Conservation (phyloP, 1,140 invertebrate genomes). For the Diuraphis noxia region DNA sequence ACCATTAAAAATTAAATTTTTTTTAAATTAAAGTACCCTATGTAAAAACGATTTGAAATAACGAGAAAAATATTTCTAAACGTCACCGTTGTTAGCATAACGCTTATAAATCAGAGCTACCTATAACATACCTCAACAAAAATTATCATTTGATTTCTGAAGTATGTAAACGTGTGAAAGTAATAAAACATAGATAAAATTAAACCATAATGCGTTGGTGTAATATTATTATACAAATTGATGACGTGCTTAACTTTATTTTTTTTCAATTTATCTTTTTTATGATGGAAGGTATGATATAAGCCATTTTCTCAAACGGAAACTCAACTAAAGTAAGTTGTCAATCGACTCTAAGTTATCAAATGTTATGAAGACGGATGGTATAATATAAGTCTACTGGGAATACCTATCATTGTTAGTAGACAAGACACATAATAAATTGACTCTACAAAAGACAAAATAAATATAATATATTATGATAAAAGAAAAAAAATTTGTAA, state of each 20-base stretch:
- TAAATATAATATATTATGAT: not conserved
- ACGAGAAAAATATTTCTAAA: no score
- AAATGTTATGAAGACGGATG: slow-evolving; percentile 28
- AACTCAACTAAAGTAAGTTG: not conserved
- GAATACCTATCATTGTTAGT: not conserved
- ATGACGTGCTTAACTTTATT: not conserved
- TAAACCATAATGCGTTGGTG: not conserved
- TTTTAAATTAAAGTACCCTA: not conserved
- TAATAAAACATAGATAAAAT: not conserved
- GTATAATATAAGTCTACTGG: not conserved
- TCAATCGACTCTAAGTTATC: slow-evolving; percentile 3
- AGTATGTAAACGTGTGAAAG: no score
- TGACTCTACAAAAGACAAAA: not conserved
- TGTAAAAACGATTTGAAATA: no score
- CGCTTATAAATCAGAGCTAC: not conserved
- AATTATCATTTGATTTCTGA: not conserved
- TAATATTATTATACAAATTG: slow-evolving; percentile 13
- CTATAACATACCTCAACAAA: not conserved
- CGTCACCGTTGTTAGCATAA: not conserved
- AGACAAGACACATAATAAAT: not conserved
- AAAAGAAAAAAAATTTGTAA: not conserved
- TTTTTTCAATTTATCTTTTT: slow-evolving; percentile 1
- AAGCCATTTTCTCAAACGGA: not conserved
- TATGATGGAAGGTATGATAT: not conserved
- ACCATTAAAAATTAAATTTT: not conserved